Conservation (phyloP, 2,888 invertebrate genomes). For the Herminia tarsipennalis region DNA sequence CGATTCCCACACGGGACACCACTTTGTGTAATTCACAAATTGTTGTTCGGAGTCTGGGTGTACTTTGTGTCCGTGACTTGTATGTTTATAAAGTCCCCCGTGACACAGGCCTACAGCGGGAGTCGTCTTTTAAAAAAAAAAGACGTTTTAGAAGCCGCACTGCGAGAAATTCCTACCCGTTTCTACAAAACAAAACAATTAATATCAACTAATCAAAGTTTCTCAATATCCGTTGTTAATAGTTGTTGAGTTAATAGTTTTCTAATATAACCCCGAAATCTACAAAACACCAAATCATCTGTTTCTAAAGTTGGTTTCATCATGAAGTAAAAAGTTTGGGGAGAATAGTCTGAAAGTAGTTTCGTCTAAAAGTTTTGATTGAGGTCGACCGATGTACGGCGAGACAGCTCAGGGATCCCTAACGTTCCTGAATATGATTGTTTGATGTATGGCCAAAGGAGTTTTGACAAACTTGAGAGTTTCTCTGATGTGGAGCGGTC, state of each 20-base stretch:
- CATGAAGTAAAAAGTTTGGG: constrained; percentile 8
- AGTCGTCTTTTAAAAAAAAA: too few relatives aligned
- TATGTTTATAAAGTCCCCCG: too few relatives aligned
- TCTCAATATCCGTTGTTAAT: constrained; percentile 24
- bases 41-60: too few relatives aligned
- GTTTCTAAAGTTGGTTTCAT: constrained; percentile 17
- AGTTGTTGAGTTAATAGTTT: too few relatives aligned
- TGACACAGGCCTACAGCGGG: too few relatives aligned
- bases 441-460: background rate
- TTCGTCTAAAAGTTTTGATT: constrained; percentile 21
- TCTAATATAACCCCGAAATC: constrained; percentile 16
- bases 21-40: too few relatives aligned
- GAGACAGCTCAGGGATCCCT: constrained; percentile 11
- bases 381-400: background rate
- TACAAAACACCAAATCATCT: constrained; percentile 16
- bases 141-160: too few relatives aligned
- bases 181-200: background rate
- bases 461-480: too few relatives aligned
- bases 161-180: too few relatives aligned
- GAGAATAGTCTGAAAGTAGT: constrained; percentile 29
- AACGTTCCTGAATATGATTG: background rate
- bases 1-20: too few relatives aligned
- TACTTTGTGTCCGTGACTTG: too few relatives aligned
- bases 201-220: constrained; percentile 26
- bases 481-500: too few relatives aligned